These are phyloP conservation scores for Ophioninae sp. DNA, from an alignment of 2,888 invertebrate species.

Conservation along the genomic window DNA sequence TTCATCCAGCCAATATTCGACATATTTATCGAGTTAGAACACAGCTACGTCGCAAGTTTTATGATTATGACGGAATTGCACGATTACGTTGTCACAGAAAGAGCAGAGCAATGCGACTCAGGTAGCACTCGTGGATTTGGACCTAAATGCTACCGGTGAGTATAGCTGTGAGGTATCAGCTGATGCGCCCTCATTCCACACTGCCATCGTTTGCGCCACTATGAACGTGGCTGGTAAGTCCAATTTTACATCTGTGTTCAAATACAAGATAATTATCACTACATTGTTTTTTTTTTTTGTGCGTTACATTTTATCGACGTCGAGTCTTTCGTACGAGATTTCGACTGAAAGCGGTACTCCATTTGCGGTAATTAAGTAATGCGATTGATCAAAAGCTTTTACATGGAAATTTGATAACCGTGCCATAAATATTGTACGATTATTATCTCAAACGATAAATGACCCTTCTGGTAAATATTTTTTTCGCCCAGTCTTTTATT, in stretches of 20 bases:
- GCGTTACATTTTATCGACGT: background rate
- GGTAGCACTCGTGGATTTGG: constrained; percentile 74
- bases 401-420: too few relatives aligned
- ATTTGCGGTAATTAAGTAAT: background rate
- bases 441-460: too few relatives aligned
- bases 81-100: constrained; percentile 68
- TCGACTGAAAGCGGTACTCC: background rate
- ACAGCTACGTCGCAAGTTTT: background rate
- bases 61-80: background rate
- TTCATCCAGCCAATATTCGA: too few relatives aligned
- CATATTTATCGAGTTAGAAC: background rate
- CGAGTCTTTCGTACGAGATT: background rate
- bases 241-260: background rate
- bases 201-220: constrained; percentile 73
- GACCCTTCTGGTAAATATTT: too few relatives aligned
- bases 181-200: constrained; percentile 79
- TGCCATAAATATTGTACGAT: too few relatives aligned
- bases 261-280: background rate
- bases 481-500: too few relatives aligned
- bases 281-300: too few relatives aligned
- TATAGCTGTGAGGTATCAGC: constrained; percentile 79
- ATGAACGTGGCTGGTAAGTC: constrained; percentile 79
- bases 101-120: constrained; percentile 78
- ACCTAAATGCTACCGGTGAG: constrained; percentile 75
- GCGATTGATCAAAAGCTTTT: too few relatives aligned